phyloP scores from a whole-genome alignment of 2,888 invertebrate species.

The Sicus ferrugineus region DNA sequence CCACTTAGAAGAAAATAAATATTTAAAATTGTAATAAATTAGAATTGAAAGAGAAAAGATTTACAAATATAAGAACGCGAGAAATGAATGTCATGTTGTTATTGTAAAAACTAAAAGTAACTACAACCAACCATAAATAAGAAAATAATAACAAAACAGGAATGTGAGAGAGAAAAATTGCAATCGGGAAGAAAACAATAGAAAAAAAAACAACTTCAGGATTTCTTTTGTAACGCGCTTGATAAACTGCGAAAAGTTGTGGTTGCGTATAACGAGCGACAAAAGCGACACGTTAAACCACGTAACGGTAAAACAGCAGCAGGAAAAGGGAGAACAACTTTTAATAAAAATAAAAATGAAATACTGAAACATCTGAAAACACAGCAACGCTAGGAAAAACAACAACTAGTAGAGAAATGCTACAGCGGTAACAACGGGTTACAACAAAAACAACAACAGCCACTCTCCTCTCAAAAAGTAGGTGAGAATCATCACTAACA shows the following conservation, averaged over 20 bases:
- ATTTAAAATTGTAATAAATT: too few relatives aligned
- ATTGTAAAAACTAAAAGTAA: neutral
- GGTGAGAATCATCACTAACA: neutral
- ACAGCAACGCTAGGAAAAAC: too few relatives aligned
- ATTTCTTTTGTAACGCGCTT: neutral
- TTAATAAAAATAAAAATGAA: neutral
- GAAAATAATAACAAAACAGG: neutral
- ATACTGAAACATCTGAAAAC: neutral
- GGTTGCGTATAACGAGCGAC: neutral
- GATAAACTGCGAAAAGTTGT: neutral
- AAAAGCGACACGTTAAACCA: too few relatives aligned
- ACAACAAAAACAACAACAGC: neutral
- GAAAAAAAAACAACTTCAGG: too few relatives aligned
- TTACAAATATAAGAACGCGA: neutral
- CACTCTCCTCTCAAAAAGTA: neutral
- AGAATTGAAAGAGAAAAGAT: too few relatives aligned
- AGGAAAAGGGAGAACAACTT: neutral
- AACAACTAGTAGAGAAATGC: too few relatives aligned
- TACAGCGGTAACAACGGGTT: too few relatives aligned
- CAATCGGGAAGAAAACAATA: too few relatives aligned
- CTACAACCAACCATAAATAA: neutral
- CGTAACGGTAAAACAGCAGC: too few relatives aligned
- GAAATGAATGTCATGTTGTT: neutral
- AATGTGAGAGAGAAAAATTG: too few relatives aligned
- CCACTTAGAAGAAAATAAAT: neutral